A percentile compares a stretch with the other conserved stretches of the same genome.
Conservation (phyloP, 2,797 vertebrate genomes). For the Serranus cabrilla region DNA sequence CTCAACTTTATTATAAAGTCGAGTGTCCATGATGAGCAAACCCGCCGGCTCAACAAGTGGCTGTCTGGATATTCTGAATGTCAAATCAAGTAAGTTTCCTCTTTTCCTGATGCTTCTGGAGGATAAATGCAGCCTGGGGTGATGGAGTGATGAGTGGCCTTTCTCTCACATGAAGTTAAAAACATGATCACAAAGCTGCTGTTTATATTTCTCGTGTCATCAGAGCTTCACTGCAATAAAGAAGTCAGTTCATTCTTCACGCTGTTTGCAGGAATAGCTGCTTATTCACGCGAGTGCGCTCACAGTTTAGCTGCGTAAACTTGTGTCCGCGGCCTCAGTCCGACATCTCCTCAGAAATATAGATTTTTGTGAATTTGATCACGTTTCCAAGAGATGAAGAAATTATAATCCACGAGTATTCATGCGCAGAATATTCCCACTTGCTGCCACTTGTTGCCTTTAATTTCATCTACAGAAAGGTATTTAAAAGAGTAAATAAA, state of each 20-base stretch:
- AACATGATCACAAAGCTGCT: neutral
- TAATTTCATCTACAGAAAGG: constrained; percentile 12
- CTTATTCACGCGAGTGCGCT: neutral
- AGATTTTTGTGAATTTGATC: neutral
- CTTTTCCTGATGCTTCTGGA: neutral
- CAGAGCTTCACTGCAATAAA: too few relatives aligned
- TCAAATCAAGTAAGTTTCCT: constrained; percentile 89
- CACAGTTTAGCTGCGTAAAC: constrained; percentile 20
- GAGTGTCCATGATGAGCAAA: constrained; percentile 93
- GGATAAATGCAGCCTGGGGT: neutral
- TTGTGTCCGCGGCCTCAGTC: neutral
- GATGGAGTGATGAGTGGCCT: constrained; percentile 5
- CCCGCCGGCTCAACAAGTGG: constrained; percentile 99
- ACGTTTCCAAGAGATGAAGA: neutral
- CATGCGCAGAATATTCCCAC: neutral
- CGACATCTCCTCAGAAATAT: too few relatives aligned
- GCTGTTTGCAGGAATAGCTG: neutral
- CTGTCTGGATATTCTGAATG: constrained; percentile 90
- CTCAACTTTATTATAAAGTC: constrained; percentile 52
- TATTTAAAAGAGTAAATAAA: neutral
- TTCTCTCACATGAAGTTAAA: neutral
- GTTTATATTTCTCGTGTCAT: neutral
- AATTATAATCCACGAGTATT: neutral
- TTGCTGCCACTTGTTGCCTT: constrained; percentile 71
- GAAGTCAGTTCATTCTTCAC: neutral